These are phyloP conservation scores for Melipona beecheii DNA, from an alignment of 2,888 invertebrate genomes.

Conservation along the genomic window DNA sequence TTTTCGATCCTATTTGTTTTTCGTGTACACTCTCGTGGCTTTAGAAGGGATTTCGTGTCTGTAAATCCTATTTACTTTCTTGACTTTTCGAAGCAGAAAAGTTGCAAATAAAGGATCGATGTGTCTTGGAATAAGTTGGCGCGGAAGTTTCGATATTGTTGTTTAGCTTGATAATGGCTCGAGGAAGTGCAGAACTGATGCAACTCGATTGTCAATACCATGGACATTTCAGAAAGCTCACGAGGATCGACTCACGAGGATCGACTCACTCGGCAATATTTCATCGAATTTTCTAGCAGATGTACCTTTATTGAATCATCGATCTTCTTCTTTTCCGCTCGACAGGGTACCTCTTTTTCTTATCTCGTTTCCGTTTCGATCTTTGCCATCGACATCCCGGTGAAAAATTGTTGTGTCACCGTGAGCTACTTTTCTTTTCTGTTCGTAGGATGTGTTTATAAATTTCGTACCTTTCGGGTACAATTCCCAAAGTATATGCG, in stretches of 20 bases:
- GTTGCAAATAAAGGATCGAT: neutral
- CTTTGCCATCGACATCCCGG: neutral
- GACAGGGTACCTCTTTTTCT: neutral
- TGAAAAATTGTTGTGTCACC: conserved; percentile 1
- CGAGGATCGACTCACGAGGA: neutral
- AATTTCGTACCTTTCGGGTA: neutral
- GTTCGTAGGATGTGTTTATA: neutral
- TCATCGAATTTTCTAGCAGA: conserved; percentile 65
- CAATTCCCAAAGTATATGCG: neutral
- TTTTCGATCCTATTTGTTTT: conserved; percentile 19
- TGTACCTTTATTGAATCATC: conserved; percentile 19
- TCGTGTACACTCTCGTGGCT: neutral
- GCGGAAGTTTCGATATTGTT: neutral
- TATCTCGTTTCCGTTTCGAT: neutral
- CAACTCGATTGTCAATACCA: neutral
- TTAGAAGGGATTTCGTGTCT: neutral
- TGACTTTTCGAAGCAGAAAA: neutral
- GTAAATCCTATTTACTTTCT: conserved; percentile 17
- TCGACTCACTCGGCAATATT: conserved; percentile 48
- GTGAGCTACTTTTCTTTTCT: neutral
- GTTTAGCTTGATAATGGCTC: neutral
- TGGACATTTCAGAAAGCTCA: neutral
- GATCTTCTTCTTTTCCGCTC: conserved; percentile 16
- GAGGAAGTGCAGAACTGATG: neutral
- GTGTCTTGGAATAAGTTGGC: neutral